These are phyloP conservation scores for Neodiprion fabricii DNA, from an alignment of 1,140 invertebrate genomes.

Conservation along the genomic window DNA sequence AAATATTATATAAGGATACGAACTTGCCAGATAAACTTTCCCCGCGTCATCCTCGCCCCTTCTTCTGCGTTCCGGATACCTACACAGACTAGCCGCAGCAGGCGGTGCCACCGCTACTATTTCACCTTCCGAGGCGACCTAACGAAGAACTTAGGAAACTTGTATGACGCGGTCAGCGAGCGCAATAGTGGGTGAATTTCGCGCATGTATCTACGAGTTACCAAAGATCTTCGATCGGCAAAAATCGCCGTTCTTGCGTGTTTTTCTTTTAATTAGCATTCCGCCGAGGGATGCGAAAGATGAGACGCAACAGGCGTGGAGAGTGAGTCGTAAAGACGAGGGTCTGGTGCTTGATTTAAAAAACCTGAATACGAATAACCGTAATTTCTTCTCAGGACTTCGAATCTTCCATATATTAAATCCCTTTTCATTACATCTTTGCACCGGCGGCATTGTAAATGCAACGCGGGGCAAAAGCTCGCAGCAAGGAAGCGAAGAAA, in stretches of 20 bases:
- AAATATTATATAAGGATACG: neutral
- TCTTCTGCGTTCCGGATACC: constrained; percentile 1
- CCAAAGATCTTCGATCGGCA: too few species aligned
- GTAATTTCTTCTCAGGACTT: neutral
- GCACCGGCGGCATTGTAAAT: neutral
- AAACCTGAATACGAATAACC: neutral
- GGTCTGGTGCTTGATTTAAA: neutral
- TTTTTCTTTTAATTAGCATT: too few species aligned
- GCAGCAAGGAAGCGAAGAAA: constrained; percentile 20
- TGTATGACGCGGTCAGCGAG: too few species aligned
- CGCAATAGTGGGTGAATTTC: too few species aligned
- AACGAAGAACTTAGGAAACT: too few species aligned
- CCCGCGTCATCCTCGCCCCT: neutral
- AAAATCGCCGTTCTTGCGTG: too few species aligned
- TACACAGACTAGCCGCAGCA: constrained; percentile 17
- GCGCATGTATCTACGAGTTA: too few species aligned
- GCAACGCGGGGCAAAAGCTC: neutral
- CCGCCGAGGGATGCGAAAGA: too few species aligned
- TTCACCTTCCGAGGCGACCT: too few species aligned
- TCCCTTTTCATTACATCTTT: neutral
- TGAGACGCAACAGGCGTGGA: too few species aligned
- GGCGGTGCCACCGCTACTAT: too few species aligned
- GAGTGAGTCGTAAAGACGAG: neutral
- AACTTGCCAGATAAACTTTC: constrained; percentile 9
- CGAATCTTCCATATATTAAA: neutral